Conservation (phyloP, 2,888 invertebrate species). For the Ptychoptera contaminata region DNA sequence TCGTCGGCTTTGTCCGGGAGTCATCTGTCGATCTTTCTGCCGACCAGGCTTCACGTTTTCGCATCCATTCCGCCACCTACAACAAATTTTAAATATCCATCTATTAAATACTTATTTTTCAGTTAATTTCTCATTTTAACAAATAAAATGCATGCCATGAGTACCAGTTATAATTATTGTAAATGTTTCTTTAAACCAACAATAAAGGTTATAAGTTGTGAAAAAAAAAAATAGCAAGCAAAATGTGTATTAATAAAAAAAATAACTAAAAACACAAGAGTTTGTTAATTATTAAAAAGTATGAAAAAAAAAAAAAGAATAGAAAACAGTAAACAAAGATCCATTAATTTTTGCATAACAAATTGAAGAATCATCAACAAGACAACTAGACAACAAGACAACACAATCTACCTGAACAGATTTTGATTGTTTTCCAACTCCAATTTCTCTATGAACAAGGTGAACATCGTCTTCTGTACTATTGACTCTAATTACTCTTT, state of each 20-base stretch:
- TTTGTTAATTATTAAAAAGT: not conserved
- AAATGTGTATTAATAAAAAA: not conserved
- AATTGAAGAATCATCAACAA: slow-evolving; percentile 9
- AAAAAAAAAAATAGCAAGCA: not conserved
- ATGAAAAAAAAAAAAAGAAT: slow-evolving; percentile 8
- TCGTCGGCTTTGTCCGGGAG: slow-evolving; percentile 48
- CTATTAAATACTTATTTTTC: not conserved
- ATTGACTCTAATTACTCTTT: slow-evolving; percentile 58
- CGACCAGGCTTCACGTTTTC: slow-evolving; percentile 73
- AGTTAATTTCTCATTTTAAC: not conserved
- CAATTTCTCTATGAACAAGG: slow-evolving; percentile 56
- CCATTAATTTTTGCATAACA: too few species aligned
- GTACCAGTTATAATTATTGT: not conserved
- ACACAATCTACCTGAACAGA: slow-evolving; percentile 47
- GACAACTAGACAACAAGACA: slow-evolving; percentile 3
- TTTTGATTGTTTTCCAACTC: slow-evolving; percentile 54
- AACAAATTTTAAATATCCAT: not conserved
- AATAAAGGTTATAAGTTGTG: not conserved
- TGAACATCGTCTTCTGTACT: slow-evolving; percentile 59
- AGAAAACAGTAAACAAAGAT: slow-evolving; percentile 6
- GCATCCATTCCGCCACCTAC: slow-evolving; percentile 49
- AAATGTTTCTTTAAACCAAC: not conserved
- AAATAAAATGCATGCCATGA: slow-evolving; percentile 1
- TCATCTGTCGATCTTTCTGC: slow-evolving; percentile 48
- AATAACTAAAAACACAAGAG: not conserved